Conservation (phyloP, 2,888 invertebrate genomes). For the Cryptophagus acutangulus region DNA sequence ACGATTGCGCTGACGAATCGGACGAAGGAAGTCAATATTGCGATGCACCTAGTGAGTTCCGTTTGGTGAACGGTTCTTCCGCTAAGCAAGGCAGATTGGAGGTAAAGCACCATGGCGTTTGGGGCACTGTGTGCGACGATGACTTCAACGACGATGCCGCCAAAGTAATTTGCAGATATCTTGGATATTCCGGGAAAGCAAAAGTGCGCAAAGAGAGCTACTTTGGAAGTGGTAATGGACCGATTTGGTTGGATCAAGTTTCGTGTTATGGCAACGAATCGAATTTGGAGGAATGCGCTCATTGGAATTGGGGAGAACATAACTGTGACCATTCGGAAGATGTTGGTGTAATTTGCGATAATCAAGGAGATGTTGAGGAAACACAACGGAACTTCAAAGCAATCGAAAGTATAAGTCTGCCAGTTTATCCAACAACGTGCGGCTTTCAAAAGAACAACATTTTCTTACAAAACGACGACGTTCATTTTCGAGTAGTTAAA, state of each 20-base stretch:
- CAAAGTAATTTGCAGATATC: conserved; percentile 55
- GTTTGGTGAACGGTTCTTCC: conserved; percentile 56
- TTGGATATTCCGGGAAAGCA: conserved; percentile 54
- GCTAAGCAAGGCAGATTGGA: conserved; percentile 63
- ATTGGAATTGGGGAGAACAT: conserved; percentile 63
- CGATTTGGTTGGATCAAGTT: conserved; percentile 69
- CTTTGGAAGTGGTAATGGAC: conserved; percentile 55
- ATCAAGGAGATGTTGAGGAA: neutral
- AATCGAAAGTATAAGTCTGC: neutral
- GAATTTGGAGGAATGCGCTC: conserved; percentile 58
- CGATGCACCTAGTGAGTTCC: conserved; percentile 54
- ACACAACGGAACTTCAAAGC: neutral
- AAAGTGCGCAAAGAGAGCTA: conserved; percentile 52
- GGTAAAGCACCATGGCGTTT: conserved; percentile 61
- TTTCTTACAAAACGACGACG: conserved; percentile 42
- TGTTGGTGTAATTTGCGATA: conserved; percentile 50
- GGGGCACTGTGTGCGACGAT: conserved; percentile 78
- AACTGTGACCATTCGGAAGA: conserved; percentile 73
- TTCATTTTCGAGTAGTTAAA: conserved; percentile 57
- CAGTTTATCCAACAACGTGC: conserved; percentile 40
- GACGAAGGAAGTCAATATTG: conserved; percentile 59
- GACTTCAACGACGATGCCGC: conserved; percentile 65
- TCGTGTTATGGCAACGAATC: conserved; percentile 64
- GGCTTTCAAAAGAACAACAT: conserved; percentile 52
- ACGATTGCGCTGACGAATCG: conserved; percentile 60